phyloP scores from a whole-genome alignment of 2,888 invertebrate species.

The Julus scandinavius region DNA sequence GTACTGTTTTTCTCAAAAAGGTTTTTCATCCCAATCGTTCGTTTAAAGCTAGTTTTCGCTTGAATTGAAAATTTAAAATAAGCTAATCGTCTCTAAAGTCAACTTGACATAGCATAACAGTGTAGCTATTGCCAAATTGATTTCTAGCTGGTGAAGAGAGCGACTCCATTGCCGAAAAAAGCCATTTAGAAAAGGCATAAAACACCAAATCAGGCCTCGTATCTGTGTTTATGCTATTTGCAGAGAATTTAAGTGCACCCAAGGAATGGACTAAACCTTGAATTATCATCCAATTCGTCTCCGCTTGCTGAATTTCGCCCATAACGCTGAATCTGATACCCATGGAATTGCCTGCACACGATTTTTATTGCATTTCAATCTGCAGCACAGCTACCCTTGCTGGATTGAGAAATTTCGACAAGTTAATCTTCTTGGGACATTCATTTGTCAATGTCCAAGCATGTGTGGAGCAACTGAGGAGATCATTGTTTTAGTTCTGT shows the following conservation, averaged over 20 bases:
- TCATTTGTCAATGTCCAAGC: conserved; percentile 33
- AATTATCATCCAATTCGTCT: conserved; percentile 49
- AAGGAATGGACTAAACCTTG: conserved; percentile 49
- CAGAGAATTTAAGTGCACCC: conserved; percentile 50
- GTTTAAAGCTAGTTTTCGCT: not conserved
- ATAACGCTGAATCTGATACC: conserved; percentile 39
- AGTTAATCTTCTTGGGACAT: conserved; percentile 31
- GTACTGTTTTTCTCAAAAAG: not conserved
- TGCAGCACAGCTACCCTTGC: not conserved
- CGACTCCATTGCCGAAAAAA: not conserved
- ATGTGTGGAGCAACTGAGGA: not conserved
- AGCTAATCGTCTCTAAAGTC: conserved; percentile 11
- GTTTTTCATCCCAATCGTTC: not conserved
- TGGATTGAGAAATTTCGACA: not conserved
- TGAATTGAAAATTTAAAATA: not conserved
- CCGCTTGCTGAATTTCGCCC: conserved; percentile 25
- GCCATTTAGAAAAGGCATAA: conserved; percentile 48
- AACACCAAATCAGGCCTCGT: conserved; percentile 54
- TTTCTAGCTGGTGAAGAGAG: conserved; percentile 23
- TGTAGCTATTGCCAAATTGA: conserved; percentile 31
- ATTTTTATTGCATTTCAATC: conserved; percentile 46
- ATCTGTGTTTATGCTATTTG: conserved; percentile 54
- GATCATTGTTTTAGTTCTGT: conserved; percentile 7
- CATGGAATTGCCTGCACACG: conserved; percentile 40
- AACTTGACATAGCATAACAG: not conserved